Percentiles rank a stretch among this genome's conserved stretches.
These are phyloP conservation scores for Crepidodera aurea DNA, from an alignment of 2,888 invertebrate species.

Conservation along the genomic window DNA sequence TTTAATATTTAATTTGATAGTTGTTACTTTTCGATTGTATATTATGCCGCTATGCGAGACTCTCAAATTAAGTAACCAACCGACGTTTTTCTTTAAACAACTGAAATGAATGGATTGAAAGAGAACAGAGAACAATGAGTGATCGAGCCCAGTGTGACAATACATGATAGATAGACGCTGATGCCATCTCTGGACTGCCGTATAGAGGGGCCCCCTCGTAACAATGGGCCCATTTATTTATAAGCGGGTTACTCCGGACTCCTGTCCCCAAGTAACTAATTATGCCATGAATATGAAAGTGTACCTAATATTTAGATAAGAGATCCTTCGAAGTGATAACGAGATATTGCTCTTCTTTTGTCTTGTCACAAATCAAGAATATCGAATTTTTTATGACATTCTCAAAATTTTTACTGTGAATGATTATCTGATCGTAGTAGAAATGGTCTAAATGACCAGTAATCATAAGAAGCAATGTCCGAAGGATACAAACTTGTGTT, in stretches of 20 bases:
- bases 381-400: neutral
- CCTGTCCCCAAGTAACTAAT: slow-evolving; percentile 58
- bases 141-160: slow-evolving; percentile 61
- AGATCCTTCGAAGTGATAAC: slow-evolving; percentile 20
- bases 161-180: slow-evolving; percentile 61
- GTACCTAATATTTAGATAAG: slow-evolving; percentile 29
- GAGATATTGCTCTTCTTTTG: slow-evolving; percentile 23
- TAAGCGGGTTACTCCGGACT: slow-evolving; percentile 58
- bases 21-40: no score
- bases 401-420: neutral
- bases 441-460: no score
- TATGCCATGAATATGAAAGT: slow-evolving; percentile 46
- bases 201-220: slow-evolving; percentile 49
- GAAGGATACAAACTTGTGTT: no score
- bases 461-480: no score
- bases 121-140: slow-evolving; percentile 61
- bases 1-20: no score
- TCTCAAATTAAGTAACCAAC: slow-evolving; percentile 11
- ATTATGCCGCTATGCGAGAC: no score
- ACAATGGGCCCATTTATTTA: slow-evolving; percentile 62
- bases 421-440: no score
- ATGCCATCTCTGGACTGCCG: slow-evolving; percentile 58
- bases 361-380: slow-evolving; percentile 20
- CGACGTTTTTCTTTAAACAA: slow-evolving; percentile 21
- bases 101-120: slow-evolving; percentile 57